phyloP scores from a whole-genome alignment of 2,888 invertebrate species.

The Tenodera sinensis region DNA sequence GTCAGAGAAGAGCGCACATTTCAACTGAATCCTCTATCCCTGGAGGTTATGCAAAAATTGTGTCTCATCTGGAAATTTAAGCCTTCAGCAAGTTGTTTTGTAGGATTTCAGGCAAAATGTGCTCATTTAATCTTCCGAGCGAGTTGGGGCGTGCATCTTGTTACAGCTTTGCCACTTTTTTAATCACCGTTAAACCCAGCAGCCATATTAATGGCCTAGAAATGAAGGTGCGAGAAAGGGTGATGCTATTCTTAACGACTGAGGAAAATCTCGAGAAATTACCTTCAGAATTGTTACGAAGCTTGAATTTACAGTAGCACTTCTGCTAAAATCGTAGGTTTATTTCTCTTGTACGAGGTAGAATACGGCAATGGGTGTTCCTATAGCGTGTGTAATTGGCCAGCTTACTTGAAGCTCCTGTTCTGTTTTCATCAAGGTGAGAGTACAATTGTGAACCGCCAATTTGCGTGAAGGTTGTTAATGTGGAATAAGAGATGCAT shows the following conservation, averaged over 20 bases:
- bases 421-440: no score
- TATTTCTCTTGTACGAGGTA: no score
- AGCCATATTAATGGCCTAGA: not conserved
- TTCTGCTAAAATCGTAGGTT: no score
- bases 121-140: not conserved
- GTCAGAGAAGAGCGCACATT: not conserved
- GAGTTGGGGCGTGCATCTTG: not conserved
- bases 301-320: no score
- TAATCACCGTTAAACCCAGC: not conserved
- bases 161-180: not conserved
- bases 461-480: no score
- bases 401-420: no score
- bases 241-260: no score
- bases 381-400: no score
- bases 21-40: not conserved
- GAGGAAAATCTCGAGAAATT: not conserved
- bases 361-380: no score
- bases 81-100: not conserved
- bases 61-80: not conserved
- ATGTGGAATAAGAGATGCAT: no score
- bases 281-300: not conserved
- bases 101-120: not conserved
- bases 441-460: no score
- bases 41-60: not conserved
- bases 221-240: not conserved